A percentile compares a stretch with the other conserved stretches of the same genome.
These are phyloP conservation scores for Meteorus colon DNA, from an alignment of 2,888 invertebrate genomes.

Conservation along the genomic window DNA sequence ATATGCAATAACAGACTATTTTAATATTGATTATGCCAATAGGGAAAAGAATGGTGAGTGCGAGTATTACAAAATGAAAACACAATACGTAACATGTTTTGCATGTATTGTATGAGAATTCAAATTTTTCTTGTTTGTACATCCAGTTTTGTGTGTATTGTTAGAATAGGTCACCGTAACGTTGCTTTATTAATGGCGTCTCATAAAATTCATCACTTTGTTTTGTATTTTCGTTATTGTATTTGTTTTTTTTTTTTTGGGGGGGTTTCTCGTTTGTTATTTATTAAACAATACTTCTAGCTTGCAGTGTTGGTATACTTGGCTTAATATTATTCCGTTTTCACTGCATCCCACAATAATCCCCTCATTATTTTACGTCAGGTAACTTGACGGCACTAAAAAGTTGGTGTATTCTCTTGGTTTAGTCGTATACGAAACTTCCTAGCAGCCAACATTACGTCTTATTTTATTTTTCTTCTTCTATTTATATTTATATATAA, in stretches of 20 bases:
- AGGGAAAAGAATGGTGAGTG: not conserved
- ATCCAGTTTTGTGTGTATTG: not conserved
- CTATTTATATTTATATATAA: not conserved
- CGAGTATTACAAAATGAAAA: not conserved
- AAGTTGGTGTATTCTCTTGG: constrained; percentile 44
- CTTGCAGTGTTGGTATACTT: constrained; percentile 15
- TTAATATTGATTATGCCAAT: constrained; percentile 8
- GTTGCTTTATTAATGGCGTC: not conserved
- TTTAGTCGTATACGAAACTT: constrained; percentile 31
- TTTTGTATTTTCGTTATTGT: constrained; percentile 16
- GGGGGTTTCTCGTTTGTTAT: not conserved
- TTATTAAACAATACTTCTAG: constrained; percentile 9
- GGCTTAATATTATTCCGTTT: constrained; percentile 22
- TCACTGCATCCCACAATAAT: constrained; percentile 27
- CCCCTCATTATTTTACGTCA: constrained; percentile 62
- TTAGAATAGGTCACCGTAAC: constrained; percentile 16
- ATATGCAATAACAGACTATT: not conserved
- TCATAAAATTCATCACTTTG: not conserved
- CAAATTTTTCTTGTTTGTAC: constrained; percentile 10
- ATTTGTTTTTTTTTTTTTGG: constrained; percentile 1
- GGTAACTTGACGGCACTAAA: constrained; percentile 54
- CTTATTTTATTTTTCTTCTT: constrained; percentile 41
- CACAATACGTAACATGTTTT: not conserved
- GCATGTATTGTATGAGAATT: not conserved
- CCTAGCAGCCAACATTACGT: constrained; percentile 32